Percentiles rank a stretch among this genome's conserved stretches.
Evolutionary conservation across 2,888 invertebrate species (phyloP).

Genomic region (Cryptus viduatorius): DNA sequence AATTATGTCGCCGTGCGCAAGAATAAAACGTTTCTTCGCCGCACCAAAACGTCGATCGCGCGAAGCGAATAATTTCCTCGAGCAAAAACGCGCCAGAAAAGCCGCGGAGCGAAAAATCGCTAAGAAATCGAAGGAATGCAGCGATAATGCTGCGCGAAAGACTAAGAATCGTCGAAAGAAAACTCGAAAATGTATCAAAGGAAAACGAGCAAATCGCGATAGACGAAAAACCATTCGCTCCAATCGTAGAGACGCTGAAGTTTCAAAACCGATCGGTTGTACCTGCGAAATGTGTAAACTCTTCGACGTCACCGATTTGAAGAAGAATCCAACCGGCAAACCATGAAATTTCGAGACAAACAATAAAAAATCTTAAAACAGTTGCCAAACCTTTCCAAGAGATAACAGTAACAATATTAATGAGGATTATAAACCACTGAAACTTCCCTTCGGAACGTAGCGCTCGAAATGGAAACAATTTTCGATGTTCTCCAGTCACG

Average conservation of each 20-base stretch:
- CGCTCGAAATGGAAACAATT: too few species aligned
- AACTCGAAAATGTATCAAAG: constrained; percentile 21
- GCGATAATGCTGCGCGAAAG: background rate
- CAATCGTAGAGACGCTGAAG: constrained; percentile 13
- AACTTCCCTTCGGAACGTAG: too few species aligned
- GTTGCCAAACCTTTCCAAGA: too few species aligned
- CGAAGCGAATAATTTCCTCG: background rate
- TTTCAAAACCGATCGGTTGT: constrained; percentile 35
- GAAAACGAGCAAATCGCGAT: constrained; percentile 23
- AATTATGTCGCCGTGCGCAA: constrained; percentile 58
- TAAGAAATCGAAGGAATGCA: background rate
- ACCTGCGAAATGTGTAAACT: constrained; percentile 65
- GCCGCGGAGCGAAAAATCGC: background rate
- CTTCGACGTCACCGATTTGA: constrained; percentile 28
- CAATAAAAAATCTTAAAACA: background rate
- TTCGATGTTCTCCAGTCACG: too few species aligned
- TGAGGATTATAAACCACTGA: too few species aligned
- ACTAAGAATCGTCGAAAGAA: background rate
- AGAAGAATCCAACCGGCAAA: background rate
- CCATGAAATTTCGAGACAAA: constrained; percentile 6
- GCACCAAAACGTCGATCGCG: constrained; percentile 40
- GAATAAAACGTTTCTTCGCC: constrained; percentile 61
- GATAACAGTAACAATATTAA: too few species aligned
- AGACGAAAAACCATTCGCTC: constrained; percentile 23
- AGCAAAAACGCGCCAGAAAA: background rate